These are phyloP conservation scores for Strix uralensis DNA, from an alignment of 2,113 vertebrate genomes.

Conservation along the genomic window DNA sequence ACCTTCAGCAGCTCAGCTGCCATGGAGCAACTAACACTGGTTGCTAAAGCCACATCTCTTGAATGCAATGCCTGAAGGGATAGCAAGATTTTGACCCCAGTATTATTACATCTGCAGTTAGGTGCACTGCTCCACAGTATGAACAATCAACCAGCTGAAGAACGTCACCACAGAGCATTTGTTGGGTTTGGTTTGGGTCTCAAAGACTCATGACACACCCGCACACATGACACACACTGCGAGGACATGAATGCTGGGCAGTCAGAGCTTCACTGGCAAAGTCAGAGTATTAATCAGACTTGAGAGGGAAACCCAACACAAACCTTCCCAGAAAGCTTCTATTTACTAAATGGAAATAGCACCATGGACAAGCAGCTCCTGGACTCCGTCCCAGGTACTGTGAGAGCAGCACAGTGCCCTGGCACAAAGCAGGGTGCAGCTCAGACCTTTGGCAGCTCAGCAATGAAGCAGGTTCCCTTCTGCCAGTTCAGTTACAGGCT, in stretches of 20 bases:
- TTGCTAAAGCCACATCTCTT: neutral
- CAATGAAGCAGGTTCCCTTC: neutral
- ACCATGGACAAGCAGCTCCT: neutral
- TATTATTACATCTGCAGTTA: neutral
- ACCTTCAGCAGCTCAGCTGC: neutral
- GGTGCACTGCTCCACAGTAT: neutral
- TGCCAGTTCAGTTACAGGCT: neutral
- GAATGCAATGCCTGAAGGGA: fast-evolving
- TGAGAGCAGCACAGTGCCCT: neutral
- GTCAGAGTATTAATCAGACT: neutral
- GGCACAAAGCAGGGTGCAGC: neutral
- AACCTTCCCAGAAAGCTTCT: conserved; percentile 35
- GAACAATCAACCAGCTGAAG: neutral
- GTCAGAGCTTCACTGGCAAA: neutral
- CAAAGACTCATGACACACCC: neutral
- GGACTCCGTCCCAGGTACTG: neutral
- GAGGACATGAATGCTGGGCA: neutral
- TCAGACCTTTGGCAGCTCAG: conserved; percentile 26
- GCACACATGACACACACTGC: no score
- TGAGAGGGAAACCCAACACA: neutral
- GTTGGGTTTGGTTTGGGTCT: neutral
- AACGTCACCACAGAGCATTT: fast-evolving
- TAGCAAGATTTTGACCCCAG: neutral
- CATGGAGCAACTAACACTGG: neutral
- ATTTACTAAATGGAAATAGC: neutral